These are phyloP conservation scores for Acanthochromis polyacanthus DNA, from an alignment of 2,113 vertebrate genomes.

Conservation along the genomic window DNA sequence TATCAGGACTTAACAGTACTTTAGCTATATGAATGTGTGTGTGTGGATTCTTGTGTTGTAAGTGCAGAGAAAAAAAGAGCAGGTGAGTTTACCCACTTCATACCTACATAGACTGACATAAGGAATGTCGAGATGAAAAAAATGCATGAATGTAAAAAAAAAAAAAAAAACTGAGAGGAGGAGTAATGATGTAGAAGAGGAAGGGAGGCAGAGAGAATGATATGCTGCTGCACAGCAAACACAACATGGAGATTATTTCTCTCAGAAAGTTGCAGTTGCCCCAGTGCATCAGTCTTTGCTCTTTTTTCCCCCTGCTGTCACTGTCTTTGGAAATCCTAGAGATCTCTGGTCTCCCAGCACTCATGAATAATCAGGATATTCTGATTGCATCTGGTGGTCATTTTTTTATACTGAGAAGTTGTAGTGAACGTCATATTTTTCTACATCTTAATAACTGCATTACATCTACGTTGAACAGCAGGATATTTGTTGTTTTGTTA, in stretches of 20 bases:
- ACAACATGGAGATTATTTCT: neutral
- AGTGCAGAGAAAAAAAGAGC: neutral
- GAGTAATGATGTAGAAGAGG: neutral
- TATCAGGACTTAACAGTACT: slow-evolving; percentile 38
- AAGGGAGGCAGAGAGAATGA: neutral
- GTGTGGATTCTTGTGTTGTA: neutral
- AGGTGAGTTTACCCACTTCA: neutral
- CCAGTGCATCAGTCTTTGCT: neutral
- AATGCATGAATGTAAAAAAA: neutral
- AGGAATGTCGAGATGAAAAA: neutral
- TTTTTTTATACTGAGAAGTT: no score
- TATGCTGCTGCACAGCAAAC: neutral
- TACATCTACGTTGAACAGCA: no score
- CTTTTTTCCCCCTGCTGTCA: no score
- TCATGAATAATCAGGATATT: no score
- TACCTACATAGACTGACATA: neutral
- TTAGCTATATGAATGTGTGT: slow-evolving; percentile 10
- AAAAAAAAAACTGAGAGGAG: neutral
- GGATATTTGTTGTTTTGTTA: no score
- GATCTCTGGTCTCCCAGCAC: no score
- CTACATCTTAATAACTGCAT: no score
- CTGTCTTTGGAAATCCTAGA: no score
- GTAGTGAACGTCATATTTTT: no score
- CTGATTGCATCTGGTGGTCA: no score
- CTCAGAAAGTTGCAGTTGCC: slow-evolving; percentile 11